Evolutionary conservation across 64 coral and sea anemone species (phyloP), one percentile per base, ranked within the genome.

Genomic region (Montipora sp.): DNA sequence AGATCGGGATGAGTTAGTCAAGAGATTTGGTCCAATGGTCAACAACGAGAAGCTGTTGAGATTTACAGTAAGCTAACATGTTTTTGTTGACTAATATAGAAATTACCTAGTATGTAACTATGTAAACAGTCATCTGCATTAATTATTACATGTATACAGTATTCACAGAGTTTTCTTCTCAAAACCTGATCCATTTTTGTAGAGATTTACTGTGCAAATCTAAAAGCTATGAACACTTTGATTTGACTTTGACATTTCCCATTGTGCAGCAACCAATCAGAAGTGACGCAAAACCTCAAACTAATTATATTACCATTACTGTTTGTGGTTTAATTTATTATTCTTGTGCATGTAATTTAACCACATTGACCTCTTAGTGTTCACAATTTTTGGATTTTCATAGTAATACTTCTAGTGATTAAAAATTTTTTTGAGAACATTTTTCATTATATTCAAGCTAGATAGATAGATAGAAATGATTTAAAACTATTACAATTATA

Each of bases 51-150:
- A 70, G 67, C 16, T 70, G 67, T 70, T 10, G 67, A 70, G 67
- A 70, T 70, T 70, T 70, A 70, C 8, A 18, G 67, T 70, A 70
- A 3, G 67, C 67, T 3, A 70, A 70, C 67, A 70, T 70, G 67
- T 61, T 70, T 70, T 70, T 21, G 67, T 70, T 70, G 67, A 70
- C 67, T 70, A 10, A 70, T 70, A 70, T 70, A 70, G 67, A 70
- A 18, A 18, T 70, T 15, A 70, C 67, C 67, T 70, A 70, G 16
- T 70, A 61, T 61, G 59, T 61, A 70, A 70, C 67, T 70, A 70
- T 70, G 67, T 70, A 70, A 15, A 15, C 8, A 70, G 67, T 18
- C 8, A 70, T 61, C 59, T 61, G 59, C 59, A 61, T 61, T 61
- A 61, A 61, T 61, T 61, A 61, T 61, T 61, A 70, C 67, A 70